Base-by-base conservation (phyloP, 2,797 vertebrate species). In the Petrocephalus sullivani region DNA sequence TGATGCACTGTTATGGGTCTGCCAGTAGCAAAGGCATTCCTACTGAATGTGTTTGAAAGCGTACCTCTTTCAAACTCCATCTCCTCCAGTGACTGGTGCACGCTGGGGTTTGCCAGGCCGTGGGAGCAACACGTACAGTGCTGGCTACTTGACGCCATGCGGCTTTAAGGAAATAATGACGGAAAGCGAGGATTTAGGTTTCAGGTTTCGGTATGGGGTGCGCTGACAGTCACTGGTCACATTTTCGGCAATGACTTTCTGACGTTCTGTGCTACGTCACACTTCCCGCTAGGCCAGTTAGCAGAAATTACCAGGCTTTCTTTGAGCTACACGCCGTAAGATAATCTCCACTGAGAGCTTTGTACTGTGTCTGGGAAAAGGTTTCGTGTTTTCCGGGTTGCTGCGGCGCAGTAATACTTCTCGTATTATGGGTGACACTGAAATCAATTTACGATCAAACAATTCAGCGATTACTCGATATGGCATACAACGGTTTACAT, bases 11-110 rank as follows among this genome's bases (percentile, higher is more conserved):
- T 12, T 16, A 41, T 10, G 33, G 8, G 33, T 33, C 14, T 46
- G 19, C 2, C n/a, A 2, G 8, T 58, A 21, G 54, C 28, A 71
- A 71, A 71, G 28, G 28, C 64, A 71, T 71, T 75, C 14, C 33
- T 41, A 33, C 67, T 16, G 33, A 75, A 41, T 37, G 28, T 41
- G 33, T 6, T 5, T 86, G 56, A 57, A 5, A 37, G 46, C 37
- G 90, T 90, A 95, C 95, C 95, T 95, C 95, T 91, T 89, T 96
- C 94, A 91, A 96, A 95, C n/a, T 95, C 95, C 95, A 96, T 94
- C 90, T 96, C 95, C 87, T 89, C 84, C 88, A 95, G 67, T 0
- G 94, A 94, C 91, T 96, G 95, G 53, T 91, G 90, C 19, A 90
- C 88, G 23, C 92, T 92, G 19, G 89, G 88, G 61, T 89, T 88